Evolutionary conservation across 1,140 invertebrate species (phyloP), one percentile per base, ranked within the genome.

Genomic region (Halesus radiatus): DNA sequence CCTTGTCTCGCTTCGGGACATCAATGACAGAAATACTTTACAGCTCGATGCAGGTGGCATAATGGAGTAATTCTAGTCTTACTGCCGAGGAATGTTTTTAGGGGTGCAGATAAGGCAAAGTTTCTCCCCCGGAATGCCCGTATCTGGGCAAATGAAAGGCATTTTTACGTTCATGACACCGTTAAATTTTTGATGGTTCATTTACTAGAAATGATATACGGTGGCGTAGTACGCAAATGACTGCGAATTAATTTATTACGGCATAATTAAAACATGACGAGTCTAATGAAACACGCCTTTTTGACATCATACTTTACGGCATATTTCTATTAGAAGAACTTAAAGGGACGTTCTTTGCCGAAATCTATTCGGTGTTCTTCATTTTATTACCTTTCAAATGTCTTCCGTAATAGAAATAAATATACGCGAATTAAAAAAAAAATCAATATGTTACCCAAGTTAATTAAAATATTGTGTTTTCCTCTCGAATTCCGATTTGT

Each of bases 151-250:
- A 74, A 74, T 74, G 70, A 74, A 74, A 74, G 26, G 70, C 26
- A 74, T 74, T 74, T 74, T 74, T 72, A 74, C 53, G 26, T 16
- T 56, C 53, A 56, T 54, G 70, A 29, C 15, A 18, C n/a, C 22
- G 29, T 74, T 56, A 74, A 74, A 74, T 74, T 74, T 74, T 74
- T 74, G 70, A 74, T 74, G 70, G 70, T 74, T 56, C 70, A 74
- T 74, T 74, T 56, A 26, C 50, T 54, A 15, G 53, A 26, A 54
- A 54, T 74, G 70, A 53, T 74, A 54, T 74, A 54, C 53, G 70
- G 50, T 26, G 50, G 20, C 15, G 22, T 26, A 74, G 70, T 54
- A 56, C 70, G 70, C 50, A 74, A 54, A 74, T 74, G 23, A 74
- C 50, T 56, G 52, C 1, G 52, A 74, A 74, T 74, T 74, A 74